Conservation (phyloP, 2,113 vertebrate genomes). For the Hiodon alosoides region DNA sequence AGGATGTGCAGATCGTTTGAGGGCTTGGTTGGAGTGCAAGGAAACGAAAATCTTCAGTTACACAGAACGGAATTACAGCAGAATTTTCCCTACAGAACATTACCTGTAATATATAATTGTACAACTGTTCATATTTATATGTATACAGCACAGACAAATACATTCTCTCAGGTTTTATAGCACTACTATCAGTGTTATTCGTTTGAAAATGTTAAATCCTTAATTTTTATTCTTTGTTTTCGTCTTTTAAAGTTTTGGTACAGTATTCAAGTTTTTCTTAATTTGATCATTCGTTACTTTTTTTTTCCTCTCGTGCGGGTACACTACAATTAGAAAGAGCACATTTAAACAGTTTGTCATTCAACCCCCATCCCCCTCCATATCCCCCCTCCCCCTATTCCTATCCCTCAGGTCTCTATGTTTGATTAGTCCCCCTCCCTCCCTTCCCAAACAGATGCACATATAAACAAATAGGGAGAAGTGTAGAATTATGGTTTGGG, state of each 20-base stretch:
- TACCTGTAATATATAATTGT: no score
- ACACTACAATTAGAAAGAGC: conserved; percentile 68
- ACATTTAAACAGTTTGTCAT: conserved; percentile 45
- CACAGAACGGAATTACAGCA: conserved; percentile 27
- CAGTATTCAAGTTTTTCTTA: conserved; percentile 25
- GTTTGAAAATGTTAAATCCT: neutral
- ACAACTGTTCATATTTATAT: conserved; percentile 42
- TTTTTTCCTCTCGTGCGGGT: conserved; percentile 49
- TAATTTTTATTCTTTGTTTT: conserved; percentile 66
- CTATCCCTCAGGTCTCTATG: conserved; percentile 4
- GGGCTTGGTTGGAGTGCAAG: no score
- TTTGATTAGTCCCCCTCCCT: conserved; percentile 30
- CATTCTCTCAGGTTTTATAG: conserved; percentile 66
- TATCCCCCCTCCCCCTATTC: neutral
- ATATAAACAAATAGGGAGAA: conserved; percentile 62
- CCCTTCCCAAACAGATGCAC: conserved; percentile 58
- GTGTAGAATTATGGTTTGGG: conserved; percentile 57
- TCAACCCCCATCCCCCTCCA: neutral
- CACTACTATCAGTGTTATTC: conserved; percentile 36
- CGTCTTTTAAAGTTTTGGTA: conserved; percentile 51
- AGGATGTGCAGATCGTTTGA: no score
- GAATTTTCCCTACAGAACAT: no score
- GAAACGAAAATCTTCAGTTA: neutral
- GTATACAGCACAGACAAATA: conserved; percentile 69
- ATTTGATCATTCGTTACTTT: conserved; percentile 53